Conservation (phyloP, 2,797 vertebrate species). For the Hydrocynus forskahlii region DNA sequence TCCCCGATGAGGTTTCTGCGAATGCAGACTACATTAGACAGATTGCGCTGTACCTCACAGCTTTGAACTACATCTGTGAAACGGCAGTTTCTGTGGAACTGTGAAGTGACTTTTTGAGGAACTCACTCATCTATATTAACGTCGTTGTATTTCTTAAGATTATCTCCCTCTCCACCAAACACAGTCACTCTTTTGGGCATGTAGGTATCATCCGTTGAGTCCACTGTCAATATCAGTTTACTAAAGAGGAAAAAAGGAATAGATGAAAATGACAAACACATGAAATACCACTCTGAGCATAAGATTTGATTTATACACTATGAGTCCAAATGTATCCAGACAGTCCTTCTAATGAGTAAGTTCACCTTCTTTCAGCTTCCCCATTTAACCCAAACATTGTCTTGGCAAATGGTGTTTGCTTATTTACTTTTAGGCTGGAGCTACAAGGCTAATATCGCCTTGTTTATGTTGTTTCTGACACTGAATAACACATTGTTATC, state of each 20-base stretch:
- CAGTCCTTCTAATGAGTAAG: no score
- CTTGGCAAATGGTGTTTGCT: no score
- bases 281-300: background rate
- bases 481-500: no score
- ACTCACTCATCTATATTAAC: slow-evolving; percentile 93
- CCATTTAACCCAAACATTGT: no score
- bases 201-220: slow-evolving; percentile 96
- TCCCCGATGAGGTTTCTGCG: slow-evolving; percentile 92
- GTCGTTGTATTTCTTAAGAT: slow-evolving; percentile 92
- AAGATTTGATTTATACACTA: no score
- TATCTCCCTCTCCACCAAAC: slow-evolving; percentile 91
- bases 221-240: slow-evolving; percentile 92
- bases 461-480: no score
- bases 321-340: no score
- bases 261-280: background rate
- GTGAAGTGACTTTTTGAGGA: background rate
- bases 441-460: no score
- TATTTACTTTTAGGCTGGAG: no score
- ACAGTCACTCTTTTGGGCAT: slow-evolving; percentile 94
- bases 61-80: background rate
- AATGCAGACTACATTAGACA: background rate
- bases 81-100: background rate
- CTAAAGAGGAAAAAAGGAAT: slow-evolving; percentile 66
- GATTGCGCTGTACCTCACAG: background rate
- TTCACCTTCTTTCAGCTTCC: no score